These are phyloP conservation scores for Pionites leucogaster DNA, from an alignment of 2,113 vertebrate genomes.

Conservation along the genomic window DNA sequence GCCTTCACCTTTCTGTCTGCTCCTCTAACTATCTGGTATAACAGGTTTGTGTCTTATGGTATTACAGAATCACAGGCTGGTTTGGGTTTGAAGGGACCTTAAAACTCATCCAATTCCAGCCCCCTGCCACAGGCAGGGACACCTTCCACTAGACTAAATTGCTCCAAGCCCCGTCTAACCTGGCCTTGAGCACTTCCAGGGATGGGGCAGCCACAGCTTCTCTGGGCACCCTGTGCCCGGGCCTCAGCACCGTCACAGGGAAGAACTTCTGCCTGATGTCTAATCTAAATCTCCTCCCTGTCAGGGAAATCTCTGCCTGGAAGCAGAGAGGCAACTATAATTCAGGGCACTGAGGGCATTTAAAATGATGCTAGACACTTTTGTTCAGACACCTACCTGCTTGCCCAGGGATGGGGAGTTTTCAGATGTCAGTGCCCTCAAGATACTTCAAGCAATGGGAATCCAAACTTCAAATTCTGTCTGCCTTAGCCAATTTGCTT, in stretches of 20 bases:
- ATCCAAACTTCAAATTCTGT: not conserved
- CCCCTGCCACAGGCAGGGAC: not conserved
- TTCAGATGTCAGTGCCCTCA: not conserved
- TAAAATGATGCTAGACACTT: not conserved
- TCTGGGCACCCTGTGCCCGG: not conserved
- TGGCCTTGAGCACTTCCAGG: not conserved
- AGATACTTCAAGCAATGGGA: not conserved
- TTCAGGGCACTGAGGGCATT: not conserved
- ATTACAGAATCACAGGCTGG: not conserved
- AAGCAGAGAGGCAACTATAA: not conserved
- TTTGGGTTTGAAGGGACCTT: not conserved
- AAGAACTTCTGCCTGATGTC: not conserved
- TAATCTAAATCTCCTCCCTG: not conserved
- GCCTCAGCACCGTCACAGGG: not conserved
- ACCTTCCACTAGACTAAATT: not conserved
- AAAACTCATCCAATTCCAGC: not conserved
- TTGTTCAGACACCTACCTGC: not conserved
- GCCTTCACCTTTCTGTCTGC: not conserved
- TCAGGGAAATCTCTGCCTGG: not conserved
- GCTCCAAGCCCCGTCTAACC: not conserved
- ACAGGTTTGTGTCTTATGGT: not conserved
- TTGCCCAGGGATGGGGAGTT: not conserved
- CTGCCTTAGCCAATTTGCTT: not conserved
- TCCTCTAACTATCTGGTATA: not conserved
- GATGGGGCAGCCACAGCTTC: not conserved